Evolutionary conservation across 2,113 vertebrate species (phyloP).

Genomic region (Pterocles burchelli): DNA sequence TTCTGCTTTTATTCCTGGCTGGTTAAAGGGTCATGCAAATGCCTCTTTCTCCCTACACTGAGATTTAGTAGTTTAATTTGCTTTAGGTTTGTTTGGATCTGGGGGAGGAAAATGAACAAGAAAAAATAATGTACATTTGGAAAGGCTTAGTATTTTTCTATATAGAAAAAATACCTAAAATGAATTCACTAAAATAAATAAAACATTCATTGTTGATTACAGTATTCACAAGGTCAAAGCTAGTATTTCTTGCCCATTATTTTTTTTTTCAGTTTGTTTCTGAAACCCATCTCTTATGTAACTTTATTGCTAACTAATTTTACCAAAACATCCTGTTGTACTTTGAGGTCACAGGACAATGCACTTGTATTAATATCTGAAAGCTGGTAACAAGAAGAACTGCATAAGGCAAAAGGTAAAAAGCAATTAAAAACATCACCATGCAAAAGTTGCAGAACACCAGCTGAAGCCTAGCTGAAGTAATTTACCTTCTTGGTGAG

Average conservation of each 20-base stretch:
- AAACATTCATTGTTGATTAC: not conserved
- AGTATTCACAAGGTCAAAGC: not conserved
- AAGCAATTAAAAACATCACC: not conserved
- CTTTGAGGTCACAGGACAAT: not conserved
- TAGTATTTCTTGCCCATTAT: not conserved
- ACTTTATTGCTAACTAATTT: not conserved
- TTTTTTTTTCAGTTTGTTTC: not conserved
- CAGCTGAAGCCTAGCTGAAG: not conserved
- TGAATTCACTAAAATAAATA: not conserved
- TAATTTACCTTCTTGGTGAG: not conserved
- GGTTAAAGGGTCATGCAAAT: not conserved
- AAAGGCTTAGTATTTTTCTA: not conserved
- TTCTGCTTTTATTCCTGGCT: not conserved
- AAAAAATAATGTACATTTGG: not conserved
- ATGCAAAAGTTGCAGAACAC: not conserved
- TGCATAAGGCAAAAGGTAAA: not conserved
- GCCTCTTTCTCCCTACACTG: not conserved
- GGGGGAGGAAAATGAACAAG: accelerated
- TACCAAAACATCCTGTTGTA: not conserved
- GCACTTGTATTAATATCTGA: not conserved
- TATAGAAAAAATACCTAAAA: not conserved
- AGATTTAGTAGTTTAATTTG: not conserved
- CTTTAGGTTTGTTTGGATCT: not conserved
- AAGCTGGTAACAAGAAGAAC: not conserved
- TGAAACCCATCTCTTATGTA: not conserved